A percentile compares a stretch with the other conserved stretches of the same genome.
Evolutionary conservation across 2,113 vertebrate genomes (phyloP).

Genomic region (Phasianus colchicus): DNA sequence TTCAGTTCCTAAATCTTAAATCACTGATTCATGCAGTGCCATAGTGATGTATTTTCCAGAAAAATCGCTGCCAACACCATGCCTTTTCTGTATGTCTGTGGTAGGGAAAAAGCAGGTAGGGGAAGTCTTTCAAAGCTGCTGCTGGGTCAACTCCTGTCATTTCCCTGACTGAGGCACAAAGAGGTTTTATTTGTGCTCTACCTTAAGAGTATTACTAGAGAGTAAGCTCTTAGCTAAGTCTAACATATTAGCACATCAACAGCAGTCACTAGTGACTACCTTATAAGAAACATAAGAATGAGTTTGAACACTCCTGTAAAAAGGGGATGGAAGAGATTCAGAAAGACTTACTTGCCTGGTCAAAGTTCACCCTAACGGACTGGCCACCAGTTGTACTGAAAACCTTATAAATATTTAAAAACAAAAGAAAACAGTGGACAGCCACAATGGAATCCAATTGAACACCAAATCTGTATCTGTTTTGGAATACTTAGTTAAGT

Average conservation of each 20-base stretch:
- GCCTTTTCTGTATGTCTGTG: background rate
- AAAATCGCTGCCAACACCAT: background rate
- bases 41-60: background rate
- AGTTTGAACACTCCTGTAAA: background rate
- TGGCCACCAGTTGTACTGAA: background rate
- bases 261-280: background rate
- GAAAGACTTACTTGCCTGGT: background rate
- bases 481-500: background rate
- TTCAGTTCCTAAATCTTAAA: background rate
- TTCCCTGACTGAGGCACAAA: background rate
- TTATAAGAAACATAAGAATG: background rate
- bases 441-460: rapidly evolving
- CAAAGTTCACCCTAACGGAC: background rate
- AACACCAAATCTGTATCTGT: background rate
- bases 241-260: background rate
- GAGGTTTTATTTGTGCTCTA: background rate
- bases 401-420: background rate
- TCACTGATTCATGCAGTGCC: background rate
- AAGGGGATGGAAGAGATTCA: background rate
- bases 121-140: background rate
- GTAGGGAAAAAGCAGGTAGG: background rate
- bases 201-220: background rate
- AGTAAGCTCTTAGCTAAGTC: background rate
- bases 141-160: background rate
- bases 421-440: background rate